These are phyloP conservation scores for Tetrao urogallus DNA, from an alignment of 2,113 vertebrate species.

Conservation along the genomic window DNA sequence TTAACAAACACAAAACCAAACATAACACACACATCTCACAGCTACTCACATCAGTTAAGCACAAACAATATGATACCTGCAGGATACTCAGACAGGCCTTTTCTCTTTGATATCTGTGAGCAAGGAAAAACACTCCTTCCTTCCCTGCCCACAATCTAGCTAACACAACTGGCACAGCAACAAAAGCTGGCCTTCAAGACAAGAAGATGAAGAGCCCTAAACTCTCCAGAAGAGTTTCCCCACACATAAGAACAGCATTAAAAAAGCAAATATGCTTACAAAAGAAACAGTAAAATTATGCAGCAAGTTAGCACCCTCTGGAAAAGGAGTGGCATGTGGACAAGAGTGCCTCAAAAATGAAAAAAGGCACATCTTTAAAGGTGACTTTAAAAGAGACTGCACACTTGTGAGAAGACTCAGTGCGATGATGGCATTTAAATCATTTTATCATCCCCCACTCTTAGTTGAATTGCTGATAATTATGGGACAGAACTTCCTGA, in stretches of 20 bases:
- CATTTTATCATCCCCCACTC: background rate
- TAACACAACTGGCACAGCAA: background rate
- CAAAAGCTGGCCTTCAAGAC: background rate
- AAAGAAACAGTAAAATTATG: background rate
- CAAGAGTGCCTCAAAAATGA: background rate
- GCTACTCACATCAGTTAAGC: background rate
- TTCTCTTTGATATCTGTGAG: background rate
- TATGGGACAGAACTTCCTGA: background rate
- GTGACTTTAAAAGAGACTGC: background rate
- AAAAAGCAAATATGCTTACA: background rate
- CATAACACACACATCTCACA: background rate
- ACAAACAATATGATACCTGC: background rate
- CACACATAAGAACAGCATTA: background rate
- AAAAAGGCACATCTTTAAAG: background rate
- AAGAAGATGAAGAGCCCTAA: background rate
- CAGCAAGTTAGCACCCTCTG: background rate
- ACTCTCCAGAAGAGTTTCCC: background rate
- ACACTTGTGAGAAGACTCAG: background rate
- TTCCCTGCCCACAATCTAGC: background rate
- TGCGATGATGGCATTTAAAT: background rate
- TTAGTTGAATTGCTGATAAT: background rate
- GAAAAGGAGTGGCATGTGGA: background rate
- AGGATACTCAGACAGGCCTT: background rate
- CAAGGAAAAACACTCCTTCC: background rate
- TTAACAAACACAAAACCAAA: constrained; percentile 3